phyloP scores from a whole-genome alignment of 2,797 vertebrate species.

The Aotus griseimembra region DNA sequence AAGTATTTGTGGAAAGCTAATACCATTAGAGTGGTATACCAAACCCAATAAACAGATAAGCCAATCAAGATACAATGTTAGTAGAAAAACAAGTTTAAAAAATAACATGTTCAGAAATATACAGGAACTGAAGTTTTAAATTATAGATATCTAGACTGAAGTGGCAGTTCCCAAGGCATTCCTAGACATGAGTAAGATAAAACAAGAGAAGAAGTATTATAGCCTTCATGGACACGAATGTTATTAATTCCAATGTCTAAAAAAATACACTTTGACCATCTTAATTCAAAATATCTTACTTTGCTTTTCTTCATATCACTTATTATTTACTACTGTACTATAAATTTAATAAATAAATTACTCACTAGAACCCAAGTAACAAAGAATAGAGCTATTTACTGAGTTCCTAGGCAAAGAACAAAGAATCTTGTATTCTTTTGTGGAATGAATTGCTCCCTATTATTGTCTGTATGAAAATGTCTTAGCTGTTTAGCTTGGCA shows the following conservation, averaged over 20 bases:
- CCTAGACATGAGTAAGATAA: not conserved
- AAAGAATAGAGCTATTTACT: not conserved
- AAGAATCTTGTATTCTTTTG: not conserved
- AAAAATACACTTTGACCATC: not conserved
- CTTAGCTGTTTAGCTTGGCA: not conserved
- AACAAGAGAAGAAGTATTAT: not conserved
- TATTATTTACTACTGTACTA: not conserved
- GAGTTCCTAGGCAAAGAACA: not conserved
- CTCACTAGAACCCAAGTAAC: not conserved
- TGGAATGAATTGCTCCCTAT: not conserved
- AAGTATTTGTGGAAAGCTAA: not conserved
- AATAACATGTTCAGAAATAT: not conserved
- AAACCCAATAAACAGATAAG: not conserved
- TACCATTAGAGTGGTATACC: not conserved
- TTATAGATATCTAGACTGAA: not conserved
- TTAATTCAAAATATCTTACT: conserved; percentile 34
- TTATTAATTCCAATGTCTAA: not conserved
- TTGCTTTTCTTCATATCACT: not conserved
- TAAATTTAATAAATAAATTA: not conserved
- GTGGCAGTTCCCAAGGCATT: not conserved
- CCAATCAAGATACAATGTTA: not conserved
- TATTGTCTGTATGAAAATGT: not conserved
- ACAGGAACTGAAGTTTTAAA: not conserved
- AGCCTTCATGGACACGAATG: not conserved
- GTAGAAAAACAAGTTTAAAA: not conserved